Percentiles rank a stretch among this genome's conserved stretches.
phyloP scores from a whole-genome alignment of 2,888 invertebrate species.

The Cantharis nigra region DNA sequence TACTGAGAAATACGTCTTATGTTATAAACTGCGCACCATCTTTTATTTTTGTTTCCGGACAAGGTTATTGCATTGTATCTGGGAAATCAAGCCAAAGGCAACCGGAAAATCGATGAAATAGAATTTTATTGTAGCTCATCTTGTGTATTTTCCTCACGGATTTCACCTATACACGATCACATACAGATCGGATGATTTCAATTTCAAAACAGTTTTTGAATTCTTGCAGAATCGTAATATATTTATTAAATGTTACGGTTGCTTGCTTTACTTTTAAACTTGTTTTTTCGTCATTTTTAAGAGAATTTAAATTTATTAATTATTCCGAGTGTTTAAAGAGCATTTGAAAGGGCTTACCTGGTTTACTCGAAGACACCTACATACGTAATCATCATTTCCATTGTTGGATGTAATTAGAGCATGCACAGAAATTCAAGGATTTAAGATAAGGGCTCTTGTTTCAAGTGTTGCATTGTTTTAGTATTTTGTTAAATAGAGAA shows the following conservation, averaged over 20 bases:
- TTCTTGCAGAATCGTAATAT: slow-evolving; percentile 16
- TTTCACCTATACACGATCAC: slow-evolving; percentile 32
- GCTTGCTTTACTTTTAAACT: not conserved
- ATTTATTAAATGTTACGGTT: slow-evolving; percentile 11
- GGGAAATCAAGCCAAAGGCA: slow-evolving; percentile 21
- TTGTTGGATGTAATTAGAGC: not conserved
- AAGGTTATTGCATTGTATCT: slow-evolving; percentile 25
- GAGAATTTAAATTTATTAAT: not conserved
- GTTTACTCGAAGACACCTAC: not conserved
- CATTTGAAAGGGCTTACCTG: not conserved
- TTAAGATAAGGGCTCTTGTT: not conserved
- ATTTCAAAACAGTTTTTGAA: slow-evolving; percentile 27
- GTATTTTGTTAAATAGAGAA: not conserved
- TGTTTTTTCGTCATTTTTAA: not conserved
- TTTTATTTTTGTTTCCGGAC: slow-evolving; percentile 23
- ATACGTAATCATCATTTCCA: not conserved
- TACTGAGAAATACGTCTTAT: slow-evolving; percentile 10
- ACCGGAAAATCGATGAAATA: slow-evolving; percentile 29
- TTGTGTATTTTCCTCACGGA: slow-evolving; percentile 35
- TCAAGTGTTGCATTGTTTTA: not conserved
- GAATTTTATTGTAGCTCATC: slow-evolving; percentile 28
- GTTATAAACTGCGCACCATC: slow-evolving; percentile 20
- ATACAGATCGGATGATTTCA: slow-evolving; percentile 34
- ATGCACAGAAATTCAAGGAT: not conserved
- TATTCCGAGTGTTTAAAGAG: not conserved